Evolutionary conservation across 2,113 vertebrate genomes (phyloP).

Genomic region (Caloenas nicobarica): DNA sequence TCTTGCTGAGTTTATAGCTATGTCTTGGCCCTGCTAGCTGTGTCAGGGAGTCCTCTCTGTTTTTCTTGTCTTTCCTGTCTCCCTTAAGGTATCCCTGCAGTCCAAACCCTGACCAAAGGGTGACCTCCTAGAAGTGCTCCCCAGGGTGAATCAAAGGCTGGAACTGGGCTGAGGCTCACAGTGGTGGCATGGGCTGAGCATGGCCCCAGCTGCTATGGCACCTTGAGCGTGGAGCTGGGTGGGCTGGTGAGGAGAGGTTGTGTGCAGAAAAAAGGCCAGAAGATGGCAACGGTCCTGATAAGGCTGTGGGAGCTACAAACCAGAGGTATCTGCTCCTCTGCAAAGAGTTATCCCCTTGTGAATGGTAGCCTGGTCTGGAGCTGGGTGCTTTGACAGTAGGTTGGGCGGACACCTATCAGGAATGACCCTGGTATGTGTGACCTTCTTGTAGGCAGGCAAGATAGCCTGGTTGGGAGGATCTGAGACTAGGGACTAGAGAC

Average conservation of each 20-base stretch:
- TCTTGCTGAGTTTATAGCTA: background rate
- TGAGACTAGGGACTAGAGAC: background rate
- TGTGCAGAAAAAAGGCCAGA: background rate
- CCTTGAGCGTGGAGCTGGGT: background rate
- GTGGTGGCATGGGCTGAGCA: background rate
- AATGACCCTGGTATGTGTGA: background rate
- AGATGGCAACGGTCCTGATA: background rate
- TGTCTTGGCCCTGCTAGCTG: background rate
- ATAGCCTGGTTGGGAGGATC: background rate
- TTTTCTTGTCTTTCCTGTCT: background rate
- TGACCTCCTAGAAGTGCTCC: background rate
- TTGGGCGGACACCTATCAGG: background rate
- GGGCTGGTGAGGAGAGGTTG: background rate
- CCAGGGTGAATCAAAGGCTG: background rate
- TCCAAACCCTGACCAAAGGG: background rate
- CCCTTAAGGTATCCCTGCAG: background rate
- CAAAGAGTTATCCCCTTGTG: background rate
- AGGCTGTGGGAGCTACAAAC: background rate
- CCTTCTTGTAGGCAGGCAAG: background rate
- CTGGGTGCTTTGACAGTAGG: background rate
- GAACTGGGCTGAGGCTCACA: background rate
- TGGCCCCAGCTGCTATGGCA: background rate
- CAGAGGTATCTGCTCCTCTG: background rate
- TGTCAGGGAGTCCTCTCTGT: background rate
- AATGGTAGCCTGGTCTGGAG: background rate